Evolutionary conservation across 2,113 vertebrate genomes (phyloP).

Genomic region (Ammodytes marinus): DNA sequence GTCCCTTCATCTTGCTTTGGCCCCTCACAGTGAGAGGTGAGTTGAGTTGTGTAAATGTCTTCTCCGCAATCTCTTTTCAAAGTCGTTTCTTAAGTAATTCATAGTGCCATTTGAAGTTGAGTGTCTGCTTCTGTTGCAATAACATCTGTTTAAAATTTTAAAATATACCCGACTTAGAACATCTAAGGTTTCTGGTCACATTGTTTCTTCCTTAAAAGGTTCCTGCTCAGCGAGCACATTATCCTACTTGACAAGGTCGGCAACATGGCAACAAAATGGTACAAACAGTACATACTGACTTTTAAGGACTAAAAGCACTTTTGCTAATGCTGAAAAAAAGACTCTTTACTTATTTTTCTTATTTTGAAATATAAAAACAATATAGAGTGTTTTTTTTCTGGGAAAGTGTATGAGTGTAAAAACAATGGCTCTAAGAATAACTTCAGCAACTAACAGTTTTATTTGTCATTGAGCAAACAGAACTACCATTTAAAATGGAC

Average conservation of each 20-base stretch:
- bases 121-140: constrained; percentile 5
- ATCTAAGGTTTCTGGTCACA: constrained; percentile 23
- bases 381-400: background rate
- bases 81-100: background rate
- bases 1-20: constrained; percentile 3
- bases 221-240: constrained; percentile 16
- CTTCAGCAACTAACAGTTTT: too few species aligned
- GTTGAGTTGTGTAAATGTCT: constrained; percentile 15
- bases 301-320: constrained; percentile 7
- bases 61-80: constrained; percentile 7
- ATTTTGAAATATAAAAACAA: background rate
- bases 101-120: constrained; percentile 20
- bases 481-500: too few species aligned
- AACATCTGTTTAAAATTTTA: constrained; percentile 48
- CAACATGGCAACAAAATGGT: constrained; percentile 9
- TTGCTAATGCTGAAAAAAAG: background rate
- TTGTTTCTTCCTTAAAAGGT: constrained; percentile 5
- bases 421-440: background rate
- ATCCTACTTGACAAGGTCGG: constrained; percentile 15
- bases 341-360: background rate
- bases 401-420: background rate
- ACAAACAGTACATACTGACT: background rate
- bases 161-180: constrained; percentile 40
- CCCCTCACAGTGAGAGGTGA: constrained; percentile 2
- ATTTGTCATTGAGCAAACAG: too few species aligned